Evolutionary conservation across 2,797 vertebrate genomes (phyloP), one percentile per base, ranked within the genome.

Genomic region (Borostomias antarcticus): DNA sequence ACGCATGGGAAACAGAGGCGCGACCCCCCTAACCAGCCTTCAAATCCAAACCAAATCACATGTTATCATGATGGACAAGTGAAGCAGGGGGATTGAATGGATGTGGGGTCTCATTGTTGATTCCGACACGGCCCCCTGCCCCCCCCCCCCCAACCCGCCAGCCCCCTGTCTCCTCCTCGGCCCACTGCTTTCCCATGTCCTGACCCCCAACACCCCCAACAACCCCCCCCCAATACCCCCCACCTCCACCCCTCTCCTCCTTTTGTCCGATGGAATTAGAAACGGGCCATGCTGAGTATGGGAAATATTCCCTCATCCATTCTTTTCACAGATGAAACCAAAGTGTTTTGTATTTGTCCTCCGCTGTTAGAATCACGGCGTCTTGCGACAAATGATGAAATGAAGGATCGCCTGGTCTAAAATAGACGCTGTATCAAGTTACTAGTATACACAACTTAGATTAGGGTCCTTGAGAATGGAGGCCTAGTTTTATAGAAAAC

Each of bases 31-130:
- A 28, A 61, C 40, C 37, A 30, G 54, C 21, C 40, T 17, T 26
- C 88, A 92, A 92, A 91, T 92, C 90, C 91, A 92, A 92, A 91
- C 87, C 91, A 92, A 93, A 92, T 91, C 91, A 92, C 91, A 89
- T 91, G 91, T 93, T 91, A 92, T 90, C 84, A 93, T 94, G 93
- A 94, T 92, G 92, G 94, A 94, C 91, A 94, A 92, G 89, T 88
- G 66, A 86, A 86, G 87, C 89, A 92, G 90, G 82, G 87, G 89
- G 89, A 87, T 91, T 92, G 93, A 93, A 93, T 90, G 90, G 91
- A 93, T 92, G 92, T 91, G 89, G 88, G 73, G 54, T 72, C 75
- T 66, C 62, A 58, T 72, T 70, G 68, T 66, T 72, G 63, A 66
- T 62, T 21, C 50, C 58, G 64, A 54, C 61, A 47, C 59, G 25